phyloP scores from a whole-genome alignment of 2,888 invertebrate genomes.

The Rapana venosa region DNA sequence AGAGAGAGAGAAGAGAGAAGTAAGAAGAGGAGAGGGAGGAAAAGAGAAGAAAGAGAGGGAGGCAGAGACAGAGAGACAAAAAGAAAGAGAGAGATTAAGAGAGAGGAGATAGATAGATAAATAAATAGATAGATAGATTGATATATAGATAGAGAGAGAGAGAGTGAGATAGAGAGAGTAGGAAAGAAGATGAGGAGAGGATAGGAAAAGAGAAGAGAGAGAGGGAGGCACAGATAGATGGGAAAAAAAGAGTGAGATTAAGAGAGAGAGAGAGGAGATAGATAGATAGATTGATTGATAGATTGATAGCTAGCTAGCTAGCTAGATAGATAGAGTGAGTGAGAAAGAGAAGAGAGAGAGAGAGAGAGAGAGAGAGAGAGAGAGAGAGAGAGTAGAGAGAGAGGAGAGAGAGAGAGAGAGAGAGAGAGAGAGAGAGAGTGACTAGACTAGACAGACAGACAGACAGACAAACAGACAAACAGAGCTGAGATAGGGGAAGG shows the following conservation, averaged over 20 bases:
- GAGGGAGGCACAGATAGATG: too few relatives aligned
- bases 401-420: background rate
- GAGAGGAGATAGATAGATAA: background rate
- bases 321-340: too few relatives aligned
- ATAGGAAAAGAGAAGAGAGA: background rate
- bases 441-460: too few relatives aligned
- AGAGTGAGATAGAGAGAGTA: background rate
- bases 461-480: too few relatives aligned
- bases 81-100: background rate
- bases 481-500: too few relatives aligned
- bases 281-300: background rate
- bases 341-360: background rate
- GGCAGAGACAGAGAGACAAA: background rate
- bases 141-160: background rate
- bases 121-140: background rate
- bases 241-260: background rate
- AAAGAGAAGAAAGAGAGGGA: background rate
- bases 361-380: background rate
- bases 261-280: background rate
- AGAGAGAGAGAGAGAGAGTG: background rate
- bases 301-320: too few relatives aligned
- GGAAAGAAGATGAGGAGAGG: background rate
- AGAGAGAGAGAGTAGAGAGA: background rate
- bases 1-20: background rate
- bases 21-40: background rate